Evolutionary conservation across 2,888 invertebrate species (phyloP), one percentile per base, ranked within the genome.

Genomic region (Spisula solida): DNA sequence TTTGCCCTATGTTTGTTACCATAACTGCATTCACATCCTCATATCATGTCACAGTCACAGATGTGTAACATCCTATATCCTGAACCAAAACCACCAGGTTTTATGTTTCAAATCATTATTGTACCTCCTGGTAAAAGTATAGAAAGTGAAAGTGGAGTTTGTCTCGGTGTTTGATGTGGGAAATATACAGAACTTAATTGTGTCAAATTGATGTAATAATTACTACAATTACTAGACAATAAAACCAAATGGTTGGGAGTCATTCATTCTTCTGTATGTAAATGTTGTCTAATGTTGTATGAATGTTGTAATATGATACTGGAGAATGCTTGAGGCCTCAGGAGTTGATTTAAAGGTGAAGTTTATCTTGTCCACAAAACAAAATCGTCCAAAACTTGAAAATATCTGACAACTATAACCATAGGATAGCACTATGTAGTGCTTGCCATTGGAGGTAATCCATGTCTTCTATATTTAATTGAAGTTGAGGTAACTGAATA

Each of bases 201-300:
- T 82, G 66, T n/a, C 60, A 66, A 82, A 82, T 82, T 82, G 47
- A 82, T 82, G n/a, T 1, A 47, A 47, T 82, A 82, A 82, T 82
- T 82, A 66, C 47, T 20, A 16, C 41, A 25, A 66, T 66, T 34
- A 66, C 55, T 51, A 6, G 31, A 47, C 4, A 31, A 66, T 82
- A 56, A 82, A 66, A 82, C 25, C 34, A 47, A n/a, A 82, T 25
- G 34, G 25, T 14, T 81, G 29, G 41, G 29, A 55, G 51, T 81
- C 48, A 55, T 41, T 31, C 31, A 75, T 12, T 25, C 25, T 75
- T 75, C 41, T 34, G 29, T 70, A 70, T 16, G 8, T 6, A 31
- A 70, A 41, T 70, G 70, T 8, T 31, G 14, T 29, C 29, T 14
- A 70, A 48, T 81, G 48, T 20, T 55, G 81, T 29, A 82, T 29